A percentile compares a stretch with the other conserved stretches of the same genome.
Conservation (phyloP, 2,888 invertebrate genomes). For the Autographa gamma region DNA sequence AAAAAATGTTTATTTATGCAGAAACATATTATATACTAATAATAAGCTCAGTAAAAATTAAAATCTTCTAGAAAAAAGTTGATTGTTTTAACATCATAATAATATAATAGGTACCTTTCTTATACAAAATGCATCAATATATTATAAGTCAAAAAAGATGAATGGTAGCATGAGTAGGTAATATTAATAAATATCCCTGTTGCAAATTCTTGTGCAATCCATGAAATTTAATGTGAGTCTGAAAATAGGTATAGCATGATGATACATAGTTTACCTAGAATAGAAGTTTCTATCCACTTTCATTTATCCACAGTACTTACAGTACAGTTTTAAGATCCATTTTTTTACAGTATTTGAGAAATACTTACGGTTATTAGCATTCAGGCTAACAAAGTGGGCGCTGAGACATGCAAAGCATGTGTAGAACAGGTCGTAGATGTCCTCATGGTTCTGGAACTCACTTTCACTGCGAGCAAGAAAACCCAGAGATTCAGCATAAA, state of each 20-base stretch:
- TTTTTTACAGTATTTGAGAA: neutral
- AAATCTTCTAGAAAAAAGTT: neutral
- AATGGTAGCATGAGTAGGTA: neutral
- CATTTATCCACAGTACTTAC: neutral
- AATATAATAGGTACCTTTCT: too few relatives aligned
- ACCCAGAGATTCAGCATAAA: conserved; percentile 21
- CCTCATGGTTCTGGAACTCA: conserved; percentile 95
- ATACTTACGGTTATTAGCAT: conserved; percentile 92
- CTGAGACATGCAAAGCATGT: conserved; percentile 95
- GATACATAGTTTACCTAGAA: neutral
- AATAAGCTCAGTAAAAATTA: neutral
- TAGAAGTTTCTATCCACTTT: neutral
- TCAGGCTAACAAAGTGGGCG: conserved; percentile 94
- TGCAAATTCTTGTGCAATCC: conserved; percentile 44
- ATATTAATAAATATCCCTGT: neutral
- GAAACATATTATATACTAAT: neutral
- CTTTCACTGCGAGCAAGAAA: conserved; percentile 90
- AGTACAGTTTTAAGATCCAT: neutral
- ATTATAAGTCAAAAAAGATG: neutral
- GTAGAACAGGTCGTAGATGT: conserved; percentile 95
- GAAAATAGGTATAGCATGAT: neutral
- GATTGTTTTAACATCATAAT: too few relatives aligned
- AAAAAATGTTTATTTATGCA: neutral
- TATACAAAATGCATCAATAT: too few relatives aligned
- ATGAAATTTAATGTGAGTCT: neutral